phyloP scores from a whole-genome alignment of 2,113 vertebrate species.

The Meleagris gallopavo region DNA sequence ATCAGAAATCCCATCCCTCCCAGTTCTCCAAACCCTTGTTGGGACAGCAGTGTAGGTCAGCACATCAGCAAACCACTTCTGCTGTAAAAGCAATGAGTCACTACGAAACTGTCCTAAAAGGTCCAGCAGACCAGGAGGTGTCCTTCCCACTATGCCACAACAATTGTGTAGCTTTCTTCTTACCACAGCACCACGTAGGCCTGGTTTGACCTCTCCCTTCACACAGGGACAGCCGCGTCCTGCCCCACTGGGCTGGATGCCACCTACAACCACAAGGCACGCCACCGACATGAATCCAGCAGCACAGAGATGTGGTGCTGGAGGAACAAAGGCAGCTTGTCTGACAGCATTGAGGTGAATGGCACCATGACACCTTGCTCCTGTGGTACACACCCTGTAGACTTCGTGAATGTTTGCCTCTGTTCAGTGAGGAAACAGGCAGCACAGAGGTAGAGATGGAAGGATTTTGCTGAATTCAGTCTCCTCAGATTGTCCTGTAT shows the following conservation, averaged over 20 bases:
- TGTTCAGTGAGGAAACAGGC: rapidly evolving
- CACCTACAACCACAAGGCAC: rapidly evolving
- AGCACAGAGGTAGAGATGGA: rapidly evolving
- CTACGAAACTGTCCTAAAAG: background rate
- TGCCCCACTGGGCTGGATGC: background rate
- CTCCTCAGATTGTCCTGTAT: rapidly evolving
- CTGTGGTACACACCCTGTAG: rapidly evolving
- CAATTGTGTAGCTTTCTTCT: background rate
- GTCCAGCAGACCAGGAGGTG: background rate
- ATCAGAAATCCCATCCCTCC: background rate
- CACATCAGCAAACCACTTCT: background rate
- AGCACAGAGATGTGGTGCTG: rapidly evolving
- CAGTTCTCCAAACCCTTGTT: background rate
- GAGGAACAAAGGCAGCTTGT: background rate
- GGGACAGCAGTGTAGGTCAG: background rate
- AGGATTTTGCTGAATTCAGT: background rate
- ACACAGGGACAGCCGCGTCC: background rate
- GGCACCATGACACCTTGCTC: background rate
- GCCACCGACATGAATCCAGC: rapidly evolving
- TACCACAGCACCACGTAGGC: rapidly evolving
- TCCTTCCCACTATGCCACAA: background rate
- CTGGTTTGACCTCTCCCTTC: background rate
- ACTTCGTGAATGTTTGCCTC: background rate
- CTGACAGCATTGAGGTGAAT: rapidly evolving
- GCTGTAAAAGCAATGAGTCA: background rate